Percentiles rank a stretch among this genome's conserved stretches.
Evolutionary conservation across 2,113 vertebrate species (phyloP).

Genomic region (Amblyornis subalaris): DNA sequence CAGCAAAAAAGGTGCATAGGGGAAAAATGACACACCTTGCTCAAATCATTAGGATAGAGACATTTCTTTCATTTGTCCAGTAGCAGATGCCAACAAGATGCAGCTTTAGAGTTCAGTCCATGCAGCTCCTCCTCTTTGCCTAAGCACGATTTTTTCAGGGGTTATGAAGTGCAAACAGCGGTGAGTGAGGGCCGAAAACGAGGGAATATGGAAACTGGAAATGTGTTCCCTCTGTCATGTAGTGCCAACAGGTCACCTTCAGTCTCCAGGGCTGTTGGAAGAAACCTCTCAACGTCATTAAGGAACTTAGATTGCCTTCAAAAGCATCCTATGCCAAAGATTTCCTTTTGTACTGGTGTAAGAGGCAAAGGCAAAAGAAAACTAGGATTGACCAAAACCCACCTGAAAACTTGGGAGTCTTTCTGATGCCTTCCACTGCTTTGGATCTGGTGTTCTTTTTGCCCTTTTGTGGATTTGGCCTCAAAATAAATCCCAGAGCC

Average conservation of each 20-base stretch:
- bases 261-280: neutral
- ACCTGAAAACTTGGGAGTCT: neutral
- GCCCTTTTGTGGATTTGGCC: neutral
- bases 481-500: conserved; percentile 9
- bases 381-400: neutral
- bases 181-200: neutral
- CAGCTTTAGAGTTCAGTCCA: neutral
- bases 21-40: neutral
- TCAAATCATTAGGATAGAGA: neutral
- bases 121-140: neutral
- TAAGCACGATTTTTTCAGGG: neutral
- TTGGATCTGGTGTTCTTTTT: neutral
- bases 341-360: neutral
- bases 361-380: neutral
- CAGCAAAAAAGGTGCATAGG: neutral
- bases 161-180: neutral
- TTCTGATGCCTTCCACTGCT: neutral
- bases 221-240: neutral
- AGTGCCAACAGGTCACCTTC: neutral
- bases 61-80: neutral
- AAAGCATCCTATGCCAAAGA: neutral
- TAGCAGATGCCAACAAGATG: neutral
- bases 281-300: neutral
- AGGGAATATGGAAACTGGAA: neutral
- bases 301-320: neutral